Base-by-base conservation (phyloP, 1,140 invertebrate genomes). In the Papilio polytes region DNA sequence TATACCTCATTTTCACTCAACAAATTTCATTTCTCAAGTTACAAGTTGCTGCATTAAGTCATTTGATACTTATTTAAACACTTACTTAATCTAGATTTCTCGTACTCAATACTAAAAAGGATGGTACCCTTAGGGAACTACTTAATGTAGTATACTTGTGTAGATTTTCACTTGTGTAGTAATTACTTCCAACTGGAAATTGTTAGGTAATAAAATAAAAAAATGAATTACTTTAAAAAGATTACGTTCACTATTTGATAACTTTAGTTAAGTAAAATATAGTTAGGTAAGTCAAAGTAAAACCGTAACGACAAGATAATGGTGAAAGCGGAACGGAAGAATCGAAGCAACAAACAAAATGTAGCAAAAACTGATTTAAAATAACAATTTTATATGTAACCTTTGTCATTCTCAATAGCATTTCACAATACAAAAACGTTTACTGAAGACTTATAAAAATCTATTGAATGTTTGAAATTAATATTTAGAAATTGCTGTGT, bases 251-350 rank as follows among this genome's bases (percentile, higher is more conserved):
- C 63, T 12, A 70, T 70, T 63, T 63, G 22, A 63, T 63, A 31
- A 70, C 63, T 70, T 12, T 22, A 63, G 59, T 63, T 70, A 3
- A 15, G 12, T 36, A 70, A 70, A 63, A 63, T 12, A 3, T 6
- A 26, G 63, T 70, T 70, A 70, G 13, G 26, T 70, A 70, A 70
- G 20, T 26, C 26, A 31, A 31, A 31, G 63, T 22, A 36, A 31
- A 31, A 70, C 63, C 63, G 63, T 70, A 26, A 70, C 59, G 59
- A 20, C 26, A 31, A 31, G 63, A 31, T 18, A 36, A 15, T 31
- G 13, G 12, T 12, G 63, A 70, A 70, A 70, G 63, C 63, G 63
- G 12, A 70, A 70, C 63, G 59, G 10, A 63, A 66, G 63, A 66
- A 63, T 15, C 13, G 26, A 70, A 31, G 26, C 12, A 70, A 70